Evolutionary conservation across 2,888 invertebrate species (phyloP).

Genomic region (Sphaeridia pumilis): DNA sequence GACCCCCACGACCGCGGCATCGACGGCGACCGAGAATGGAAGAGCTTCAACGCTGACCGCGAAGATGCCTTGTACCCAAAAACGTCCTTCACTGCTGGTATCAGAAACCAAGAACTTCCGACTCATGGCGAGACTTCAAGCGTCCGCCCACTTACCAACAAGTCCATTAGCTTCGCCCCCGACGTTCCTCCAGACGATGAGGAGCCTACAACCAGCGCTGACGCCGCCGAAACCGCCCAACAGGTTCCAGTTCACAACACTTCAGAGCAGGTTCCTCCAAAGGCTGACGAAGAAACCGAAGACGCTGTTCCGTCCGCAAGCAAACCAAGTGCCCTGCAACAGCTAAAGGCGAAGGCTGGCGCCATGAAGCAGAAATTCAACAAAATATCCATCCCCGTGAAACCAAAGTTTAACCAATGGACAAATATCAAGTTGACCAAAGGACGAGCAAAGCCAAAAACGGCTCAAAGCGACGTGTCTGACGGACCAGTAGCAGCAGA

Average conservation of each 20-base stretch:
- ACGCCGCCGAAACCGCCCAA: background rate
- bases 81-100: conserved; percentile 25
- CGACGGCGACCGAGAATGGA: conserved; percentile 35
- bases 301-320: background rate
- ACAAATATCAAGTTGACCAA: conserved; percentile 21
- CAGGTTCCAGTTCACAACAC: no score
- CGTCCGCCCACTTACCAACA: conserved; percentile 25
- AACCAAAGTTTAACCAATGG: conserved; percentile 46
- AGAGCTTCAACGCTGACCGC: conserved; percentile 17
- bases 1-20: conserved; percentile 30
- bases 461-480: conserved; percentile 1
- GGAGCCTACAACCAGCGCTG: background rate
- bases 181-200: conserved; percentile 9
- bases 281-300: conserved; percentile 1
- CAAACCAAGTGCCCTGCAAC: conserved; percentile 23
- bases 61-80: conserved; percentile 15
- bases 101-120: conserved; percentile 14
- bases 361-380: conserved; percentile 23
- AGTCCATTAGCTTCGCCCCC: conserved; percentile 23
- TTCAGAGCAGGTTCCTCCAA: background rate
- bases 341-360: conserved; percentile 28
- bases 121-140: conserved; percentile 18
- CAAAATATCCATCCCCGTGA: conserved; percentile 48
- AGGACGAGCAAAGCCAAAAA: conserved; percentile 17
- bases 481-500: background rate